These are phyloP conservation scores for Prostheceraeus crozeri DNA, from an alignment of 2,888 invertebrate genomes.

Conservation along the genomic window DNA sequence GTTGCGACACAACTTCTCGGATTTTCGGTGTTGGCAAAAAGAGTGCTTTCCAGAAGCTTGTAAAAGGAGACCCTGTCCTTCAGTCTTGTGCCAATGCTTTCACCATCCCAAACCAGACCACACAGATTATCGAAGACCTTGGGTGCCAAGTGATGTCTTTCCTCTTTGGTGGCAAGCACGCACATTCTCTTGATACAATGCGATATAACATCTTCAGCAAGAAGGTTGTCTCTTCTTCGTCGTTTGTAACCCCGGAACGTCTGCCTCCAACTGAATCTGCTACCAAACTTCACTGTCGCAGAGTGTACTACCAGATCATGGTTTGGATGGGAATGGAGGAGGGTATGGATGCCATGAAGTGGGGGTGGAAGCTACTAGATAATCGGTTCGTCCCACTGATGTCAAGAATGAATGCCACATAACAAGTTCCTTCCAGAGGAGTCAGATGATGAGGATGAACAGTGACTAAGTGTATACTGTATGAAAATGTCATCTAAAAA, in stretches of 20 bases:
- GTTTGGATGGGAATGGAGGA: constrained; percentile 26
- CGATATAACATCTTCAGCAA: constrained; percentile 15
- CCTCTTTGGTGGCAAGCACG: constrained; percentile 23
- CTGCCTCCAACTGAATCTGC: constrained; percentile 34
- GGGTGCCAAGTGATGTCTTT: constrained; percentile 21
- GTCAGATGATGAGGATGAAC: too few relatives aligned
- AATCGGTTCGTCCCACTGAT: constrained; percentile 32
- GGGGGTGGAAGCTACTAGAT: constrained; percentile 31
- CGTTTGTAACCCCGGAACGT: constrained; percentile 29
- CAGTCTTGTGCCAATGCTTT: constrained; percentile 5
- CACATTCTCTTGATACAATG: constrained; percentile 12
- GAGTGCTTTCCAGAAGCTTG: constrained; percentile 31
- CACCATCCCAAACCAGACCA: not conserved
- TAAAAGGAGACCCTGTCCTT: not conserved
- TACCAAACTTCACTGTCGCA: constrained; percentile 28
- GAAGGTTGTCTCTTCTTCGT: constrained; percentile 28
- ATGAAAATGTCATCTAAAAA: too few relatives aligned
- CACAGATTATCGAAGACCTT: constrained; percentile 11
- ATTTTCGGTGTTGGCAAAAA: constrained; percentile 37
- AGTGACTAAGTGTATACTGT: too few relatives aligned
- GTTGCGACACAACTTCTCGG: constrained; percentile 36
- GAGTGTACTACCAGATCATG: constrained; percentile 33
- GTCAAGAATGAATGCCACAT: too few relatives aligned
- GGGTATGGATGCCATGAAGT: constrained; percentile 26
- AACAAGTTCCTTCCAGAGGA: too few relatives aligned